Evolutionary conservation across 35 echinoderm and acorn worm genomes (phyloP), one percentile per base, ranked within the genome.

Genomic region (Patiria miniata): DNA sequence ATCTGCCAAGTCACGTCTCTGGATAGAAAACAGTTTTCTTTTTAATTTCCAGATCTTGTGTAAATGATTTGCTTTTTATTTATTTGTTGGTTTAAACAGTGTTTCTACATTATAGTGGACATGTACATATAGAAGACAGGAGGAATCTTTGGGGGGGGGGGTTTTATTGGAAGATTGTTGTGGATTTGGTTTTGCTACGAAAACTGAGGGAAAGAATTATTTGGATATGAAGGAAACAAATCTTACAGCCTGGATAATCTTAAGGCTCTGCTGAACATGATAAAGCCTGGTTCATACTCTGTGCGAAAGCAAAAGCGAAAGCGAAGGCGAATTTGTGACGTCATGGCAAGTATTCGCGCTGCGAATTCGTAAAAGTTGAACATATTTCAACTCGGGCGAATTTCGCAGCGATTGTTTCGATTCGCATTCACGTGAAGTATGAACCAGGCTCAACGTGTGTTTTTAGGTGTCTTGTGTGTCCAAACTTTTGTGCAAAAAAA

Each of bases 1-100:
- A 73, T 32, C 34, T 32, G 23, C 14, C 19, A 73, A 73, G 65
- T 34, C 34, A 73, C 29, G 65, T 73, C 34, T 32, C 65, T 73
- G 23, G 65, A 23, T 10, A 73, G 65, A 73, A 73, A 32, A 34
- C n/a, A n/a, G n/a, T 28, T 73, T 32, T 10, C 14, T 36, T 73
- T 73, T 73, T 26, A 73, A 32, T 73, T 69, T 73, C 26, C 14
- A 73, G 14, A 73, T 14, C 29, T 34, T 73, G 8, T 73, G 65
- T 73, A 73, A 26, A 73, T 73, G 65, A 73, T 73, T 73, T 34
- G 26, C 26, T 73, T 73, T 73, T 73, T 73, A 73, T 73, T 73
- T 73, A 73, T 73, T 73, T 60, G 57, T 60, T 2, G 57, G 57
- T 60, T 60, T 55, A 14, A 5, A 18, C 19, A 60, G 65, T n/a